A percentile compares a stretch with the other conserved stretches of the same genome.
Conservation (phyloP, 2,797 vertebrate genomes). For the Nasua narica region DNA sequence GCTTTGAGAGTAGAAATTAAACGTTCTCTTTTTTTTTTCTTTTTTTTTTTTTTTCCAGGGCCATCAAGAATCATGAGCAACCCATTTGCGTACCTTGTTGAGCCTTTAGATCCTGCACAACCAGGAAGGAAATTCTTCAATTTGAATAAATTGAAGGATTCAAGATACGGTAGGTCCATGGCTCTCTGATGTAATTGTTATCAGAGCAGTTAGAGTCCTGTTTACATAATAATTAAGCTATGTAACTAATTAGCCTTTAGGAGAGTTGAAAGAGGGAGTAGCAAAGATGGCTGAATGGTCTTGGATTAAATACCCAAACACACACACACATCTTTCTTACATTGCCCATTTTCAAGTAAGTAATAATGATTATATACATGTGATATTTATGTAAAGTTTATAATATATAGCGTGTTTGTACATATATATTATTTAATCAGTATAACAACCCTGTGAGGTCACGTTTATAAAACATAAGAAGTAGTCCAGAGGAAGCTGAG, state of each 20-base stretch:
- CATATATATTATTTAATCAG: background rate
- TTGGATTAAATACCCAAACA: background rate
- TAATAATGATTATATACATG: background rate
- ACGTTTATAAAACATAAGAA: slow-evolving; percentile 20
- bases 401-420: background rate
- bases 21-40: background rate
- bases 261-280: background rate
- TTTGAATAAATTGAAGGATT: slow-evolving; percentile 90
- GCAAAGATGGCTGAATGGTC: background rate
- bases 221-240: background rate
- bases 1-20: background rate
- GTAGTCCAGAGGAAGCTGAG: background rate
- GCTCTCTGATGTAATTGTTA: background rate
- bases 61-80: slow-evolving; percentile 84
- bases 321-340: background rate
- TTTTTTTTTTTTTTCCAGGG: slow-evolving; percentile 47
- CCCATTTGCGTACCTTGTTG: slow-evolving; percentile 88
- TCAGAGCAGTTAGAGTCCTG: background rate
- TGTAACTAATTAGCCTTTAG: background rate
- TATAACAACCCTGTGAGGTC: background rate
- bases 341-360: background rate
- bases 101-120: slow-evolving; percentile 87
- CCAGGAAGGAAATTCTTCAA: slow-evolving; percentile 92
- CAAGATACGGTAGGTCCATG: slow-evolving; percentile 90
- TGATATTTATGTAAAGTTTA: background rate